phyloP scores from a whole-genome alignment of 30 jellyfish, hydroid and myxozoan species.

The Aurelia sp. region DNA sequence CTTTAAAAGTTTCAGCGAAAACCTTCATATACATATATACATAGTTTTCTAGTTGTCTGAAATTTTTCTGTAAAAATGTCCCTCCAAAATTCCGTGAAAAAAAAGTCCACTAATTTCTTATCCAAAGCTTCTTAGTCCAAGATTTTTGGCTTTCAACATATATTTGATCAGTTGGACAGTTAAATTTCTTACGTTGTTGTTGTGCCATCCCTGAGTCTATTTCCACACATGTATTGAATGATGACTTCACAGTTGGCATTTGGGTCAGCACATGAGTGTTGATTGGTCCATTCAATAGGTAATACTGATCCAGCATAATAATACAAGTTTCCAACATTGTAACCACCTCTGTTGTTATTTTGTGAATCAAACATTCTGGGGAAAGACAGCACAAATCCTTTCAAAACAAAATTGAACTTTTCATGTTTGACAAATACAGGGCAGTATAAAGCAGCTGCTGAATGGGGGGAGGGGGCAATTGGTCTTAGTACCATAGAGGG shows the following conservation, averaged over 20 bases:
- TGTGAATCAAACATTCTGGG: slow-evolving; percentile 91
- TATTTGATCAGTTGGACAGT: too few relatives aligned
- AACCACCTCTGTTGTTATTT: slow-evolving; percentile 97
- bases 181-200: slow-evolving; percentile 60
- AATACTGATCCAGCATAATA: slow-evolving; percentile 84
- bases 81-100: too few relatives aligned
- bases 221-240: slow-evolving; percentile 91
- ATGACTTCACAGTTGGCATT: slow-evolving; percentile 84
- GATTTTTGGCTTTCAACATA: too few relatives aligned
- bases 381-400: background rate
- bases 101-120: too few relatives aligned
- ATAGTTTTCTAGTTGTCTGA: too few relatives aligned
- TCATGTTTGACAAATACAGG: background rate
- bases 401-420: background rate
- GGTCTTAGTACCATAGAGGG: too few relatives aligned
- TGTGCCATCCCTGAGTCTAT: slow-evolving; percentile 88
- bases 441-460: too few relatives aligned
- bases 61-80: too few relatives aligned
- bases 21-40: too few relatives aligned
- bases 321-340: slow-evolving; percentile 90
- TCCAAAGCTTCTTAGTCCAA: too few relatives aligned
- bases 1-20: too few relatives aligned
- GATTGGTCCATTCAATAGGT: slow-evolving; percentile 96
- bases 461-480: too few relatives aligned
- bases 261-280: slow-evolving; percentile 92